Base-by-base conservation (phyloP, 2,888 invertebrate species). In the Ceraclea dissimilis region DNA sequence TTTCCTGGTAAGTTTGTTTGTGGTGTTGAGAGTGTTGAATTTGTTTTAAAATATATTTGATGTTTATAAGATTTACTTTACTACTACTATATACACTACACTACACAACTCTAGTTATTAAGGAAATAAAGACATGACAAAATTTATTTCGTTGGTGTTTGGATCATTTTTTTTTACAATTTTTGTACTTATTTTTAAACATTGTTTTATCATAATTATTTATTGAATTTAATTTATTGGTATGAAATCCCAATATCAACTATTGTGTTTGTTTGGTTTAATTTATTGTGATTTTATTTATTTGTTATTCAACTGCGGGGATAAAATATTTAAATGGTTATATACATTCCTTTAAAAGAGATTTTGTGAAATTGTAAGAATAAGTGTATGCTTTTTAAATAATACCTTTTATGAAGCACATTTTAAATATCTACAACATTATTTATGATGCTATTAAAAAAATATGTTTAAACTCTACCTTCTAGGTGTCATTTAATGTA, bases 71-170 rank as follows among this genome's bases (percentile, higher is more conserved):
- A 26, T 26, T 26, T 4, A 10, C 26, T n/a, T n/a, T n/a, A n/a
- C n/a, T n/a, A n/a, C n/a, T n/a, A n/a, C n/a, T n/a, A n/a, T n/a
- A n/a, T n/a, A n/a, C n/a, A n/a, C n/a, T n/a, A n/a, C n/a, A n/a
- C n/a, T 46, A 50, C 49, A 52, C 46, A 53, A 50, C 34, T 43
- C 53, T 52, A 49, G 50, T 53, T 44, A 31, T 44, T 55, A 55
- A 55, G 49, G 16, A 51, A 33, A 49, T 48, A 57, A 52, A 57
- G 50, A 50, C 57, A 57, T 57, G 57, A 57, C 57, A 57, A 57
- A 52, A 49, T 43, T 52, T 33, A 16, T 39, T 20, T 50, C 33
- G 52, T 49, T 53, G 57, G 57, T 53, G 47, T 55, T 49, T 44
- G 52, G 53, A 53, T 50, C 49, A 49, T 46, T 52, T 51, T 31